Conservation (phyloP, 2,113 vertebrate genomes). For the Redunca redunca region DNA sequence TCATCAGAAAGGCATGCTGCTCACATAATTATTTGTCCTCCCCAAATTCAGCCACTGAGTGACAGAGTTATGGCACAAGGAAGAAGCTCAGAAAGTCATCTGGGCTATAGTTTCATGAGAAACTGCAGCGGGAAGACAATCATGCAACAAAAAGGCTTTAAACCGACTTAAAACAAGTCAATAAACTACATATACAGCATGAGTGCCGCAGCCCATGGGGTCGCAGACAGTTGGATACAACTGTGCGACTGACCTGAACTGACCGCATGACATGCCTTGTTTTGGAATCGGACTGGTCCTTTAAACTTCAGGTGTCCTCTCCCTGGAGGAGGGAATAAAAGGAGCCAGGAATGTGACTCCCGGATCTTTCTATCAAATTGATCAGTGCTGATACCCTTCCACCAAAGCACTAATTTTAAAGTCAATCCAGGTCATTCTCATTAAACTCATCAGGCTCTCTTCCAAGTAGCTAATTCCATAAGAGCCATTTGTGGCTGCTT, state of each 20-base stretch:
- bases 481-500: not conserved
- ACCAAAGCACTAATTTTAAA: slow-evolving; percentile 9
- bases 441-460: slow-evolving; percentile 8
- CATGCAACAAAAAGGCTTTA: slow-evolving; percentile 1
- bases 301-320: not conserved
- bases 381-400: not conserved
- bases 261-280: not conserved
- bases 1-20: slow-evolving; percentile 38
- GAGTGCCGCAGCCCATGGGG: not conserved
- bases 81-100: not conserved
- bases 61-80: not conserved
- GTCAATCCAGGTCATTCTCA: not conserved
- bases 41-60: not conserved
- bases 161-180: not conserved
- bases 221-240: not conserved
- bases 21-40: slow-evolving; percentile 45
- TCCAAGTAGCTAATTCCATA: not conserved
- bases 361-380: not conserved
- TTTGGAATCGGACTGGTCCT: not conserved
- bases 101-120: slow-evolving; percentile 2
- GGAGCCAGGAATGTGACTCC: not conserved
- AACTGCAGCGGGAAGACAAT: not conserved
- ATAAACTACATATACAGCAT: not conserved
- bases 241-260: not conserved
- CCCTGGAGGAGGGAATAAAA: not conserved